Evolutionary conservation across 1,140 invertebrate genomes (phyloP).

Genomic region (Leucophenga varia): DNA sequence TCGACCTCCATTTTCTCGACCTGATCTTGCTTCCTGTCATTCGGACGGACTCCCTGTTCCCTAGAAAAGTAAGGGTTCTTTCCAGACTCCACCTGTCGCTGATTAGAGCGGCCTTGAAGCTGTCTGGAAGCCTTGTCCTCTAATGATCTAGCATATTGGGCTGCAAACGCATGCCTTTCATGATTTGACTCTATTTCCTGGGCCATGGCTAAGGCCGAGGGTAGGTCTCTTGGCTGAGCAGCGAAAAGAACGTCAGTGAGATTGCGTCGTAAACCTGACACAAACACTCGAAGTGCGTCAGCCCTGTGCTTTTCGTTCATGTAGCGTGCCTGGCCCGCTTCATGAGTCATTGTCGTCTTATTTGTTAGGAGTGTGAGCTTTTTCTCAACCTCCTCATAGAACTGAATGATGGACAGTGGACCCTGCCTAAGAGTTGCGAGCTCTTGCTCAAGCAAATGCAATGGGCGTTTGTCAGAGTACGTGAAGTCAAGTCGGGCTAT

Average conservation of each 20-base stretch:
- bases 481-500: slow-evolving; percentile 21
- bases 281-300: slow-evolving; percentile 13
- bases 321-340: neutral
- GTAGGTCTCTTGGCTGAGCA: slow-evolving; percentile 8
- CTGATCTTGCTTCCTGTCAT: too few relatives aligned
- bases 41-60: too few relatives aligned
- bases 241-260: slow-evolving; percentile 16
- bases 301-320: slow-evolving; percentile 18
- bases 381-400: slow-evolving; percentile 21
- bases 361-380: slow-evolving; percentile 26
- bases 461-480: slow-evolving; percentile 19
- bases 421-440: slow-evolving; percentile 16
- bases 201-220: slow-evolving; percentile 13
- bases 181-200: slow-evolving; percentile 16
- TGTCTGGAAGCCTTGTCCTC: too few relatives aligned
- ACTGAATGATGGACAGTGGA: slow-evolving; percentile 8
- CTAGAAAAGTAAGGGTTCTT: too few relatives aligned
- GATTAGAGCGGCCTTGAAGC: too few relatives aligned
- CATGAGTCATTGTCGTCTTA: slow-evolving; percentile 18
- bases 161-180: neutral
- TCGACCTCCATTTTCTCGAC: too few relatives aligned
- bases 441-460: slow-evolving; percentile 21
- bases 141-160: too few relatives aligned
- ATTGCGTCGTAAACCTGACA: slow-evolving; percentile 8
- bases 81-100: too few relatives aligned